phyloP scores from a whole-genome alignment of 2,113 vertebrate species.

The Baryphthengus martii region DNA sequence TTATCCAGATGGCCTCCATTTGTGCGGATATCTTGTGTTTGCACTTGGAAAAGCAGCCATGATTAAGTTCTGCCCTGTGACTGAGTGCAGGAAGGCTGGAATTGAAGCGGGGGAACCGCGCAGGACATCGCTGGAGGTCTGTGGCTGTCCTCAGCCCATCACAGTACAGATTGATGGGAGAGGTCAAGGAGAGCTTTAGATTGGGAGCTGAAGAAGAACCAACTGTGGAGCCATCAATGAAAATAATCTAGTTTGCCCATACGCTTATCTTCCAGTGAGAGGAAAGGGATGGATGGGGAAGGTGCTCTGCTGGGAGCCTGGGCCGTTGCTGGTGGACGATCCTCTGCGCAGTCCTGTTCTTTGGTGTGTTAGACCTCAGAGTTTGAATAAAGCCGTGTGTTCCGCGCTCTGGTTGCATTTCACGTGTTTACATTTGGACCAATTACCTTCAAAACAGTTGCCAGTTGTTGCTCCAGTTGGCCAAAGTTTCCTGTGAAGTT shows the following conservation, averaged over 20 bases:
- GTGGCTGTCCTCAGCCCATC: not conserved
- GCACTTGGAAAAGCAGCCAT: not conserved
- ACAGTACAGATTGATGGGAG: not conserved
- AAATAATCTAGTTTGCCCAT: constrained; percentile 24
- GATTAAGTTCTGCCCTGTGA: not conserved
- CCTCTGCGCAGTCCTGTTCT: not conserved
- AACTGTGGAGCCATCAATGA: constrained; percentile 17
- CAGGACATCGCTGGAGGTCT: not conserved
- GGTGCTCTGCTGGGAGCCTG: not conserved
- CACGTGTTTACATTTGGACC: not conserved
- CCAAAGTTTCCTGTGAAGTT: not conserved
- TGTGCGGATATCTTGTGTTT: not conserved
- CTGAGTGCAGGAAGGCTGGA: not conserved
- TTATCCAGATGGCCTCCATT: not conserved
- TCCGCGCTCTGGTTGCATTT: fast-evolving
- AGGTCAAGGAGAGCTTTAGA: not conserved
- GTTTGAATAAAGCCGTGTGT: not conserved
- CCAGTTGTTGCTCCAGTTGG: not conserved
- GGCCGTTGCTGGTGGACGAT: not conserved
- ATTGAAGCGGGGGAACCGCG: not conserved
- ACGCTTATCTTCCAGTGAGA: not conserved
- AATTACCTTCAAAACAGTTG: not conserved
- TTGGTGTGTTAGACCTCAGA: not conserved
- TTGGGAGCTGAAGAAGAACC: not conserved
- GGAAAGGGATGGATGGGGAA: not conserved